phyloP scores from a whole-genome alignment of 2,888 invertebrate species.

The Drosophila pseudotakahashii region DNA sequence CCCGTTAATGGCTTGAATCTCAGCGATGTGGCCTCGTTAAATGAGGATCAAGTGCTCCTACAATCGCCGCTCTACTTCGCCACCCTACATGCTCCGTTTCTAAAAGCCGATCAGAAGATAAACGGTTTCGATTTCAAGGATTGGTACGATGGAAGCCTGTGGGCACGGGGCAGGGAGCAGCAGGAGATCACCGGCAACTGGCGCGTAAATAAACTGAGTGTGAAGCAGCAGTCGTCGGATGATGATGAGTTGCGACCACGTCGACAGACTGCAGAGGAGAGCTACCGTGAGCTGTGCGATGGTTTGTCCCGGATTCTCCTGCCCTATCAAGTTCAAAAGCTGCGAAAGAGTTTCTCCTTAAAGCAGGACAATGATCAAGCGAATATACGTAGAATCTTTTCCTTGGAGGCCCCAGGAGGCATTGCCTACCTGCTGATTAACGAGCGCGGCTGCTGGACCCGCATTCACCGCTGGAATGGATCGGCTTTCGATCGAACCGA shows the following conservation, averaged over 20 bases:
- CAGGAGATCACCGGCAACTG: slow-evolving; percentile 85
- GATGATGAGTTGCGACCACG: slow-evolving; percentile 34
- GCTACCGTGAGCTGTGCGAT: slow-evolving; percentile 61
- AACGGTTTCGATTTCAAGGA: slow-evolving; percentile 84
- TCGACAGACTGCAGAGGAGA: slow-evolving; percentile 40
- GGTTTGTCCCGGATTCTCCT: slow-evolving; percentile 45
- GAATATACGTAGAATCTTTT: slow-evolving; percentile 58
- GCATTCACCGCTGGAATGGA: slow-evolving; percentile 84
- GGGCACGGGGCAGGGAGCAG: slow-evolving; percentile 68
- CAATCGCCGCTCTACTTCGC: slow-evolving; percentile 79
- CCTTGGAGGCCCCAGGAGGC: slow-evolving; percentile 26
- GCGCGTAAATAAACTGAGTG: slow-evolving; percentile 75
- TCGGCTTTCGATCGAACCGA: slow-evolving; percentile 69
- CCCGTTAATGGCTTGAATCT: slow-evolving; percentile 83
- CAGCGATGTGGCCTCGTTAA: slow-evolving; percentile 82
- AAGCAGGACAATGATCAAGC: slow-evolving; percentile 23
- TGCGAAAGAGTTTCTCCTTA: slow-evolving; percentile 79
- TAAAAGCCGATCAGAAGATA: slow-evolving; percentile 70
- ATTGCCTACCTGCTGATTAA: slow-evolving; percentile 76
- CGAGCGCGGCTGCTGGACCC: slow-evolving; percentile 83
- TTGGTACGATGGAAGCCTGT: slow-evolving; percentile 84
- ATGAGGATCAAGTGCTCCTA: slow-evolving; percentile 64
- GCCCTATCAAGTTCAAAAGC: slow-evolving; percentile 81
- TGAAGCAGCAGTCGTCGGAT: slow-evolving; percentile 40
- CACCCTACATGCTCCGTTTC: slow-evolving; percentile 61